Base-by-base conservation (phyloP, 1,140 invertebrate species). In the Copidosoma floridanum region DNA sequence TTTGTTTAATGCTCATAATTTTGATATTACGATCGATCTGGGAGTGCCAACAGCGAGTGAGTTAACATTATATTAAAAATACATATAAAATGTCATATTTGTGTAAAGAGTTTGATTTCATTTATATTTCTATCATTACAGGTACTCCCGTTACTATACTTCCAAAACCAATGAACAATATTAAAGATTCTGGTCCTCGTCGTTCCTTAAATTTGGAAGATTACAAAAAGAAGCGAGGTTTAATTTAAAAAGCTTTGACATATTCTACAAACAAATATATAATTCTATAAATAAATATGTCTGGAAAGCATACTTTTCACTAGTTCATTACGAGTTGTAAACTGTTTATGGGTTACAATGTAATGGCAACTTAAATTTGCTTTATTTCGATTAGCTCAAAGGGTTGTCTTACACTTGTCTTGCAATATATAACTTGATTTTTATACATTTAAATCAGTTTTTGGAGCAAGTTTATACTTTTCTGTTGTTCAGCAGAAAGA, bases 21-120 rank as follows among this genome's bases (percentile, higher is more conserved):
- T 98, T 81, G 95, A 98, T 71, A 97, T 98, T 66, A 92, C 89
- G 75, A 93, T 97, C 61, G 94, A 97, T 75, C 81, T 98, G 57
- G 92, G 94, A 79, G 87, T 94, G 63, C 89, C 91, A 54, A 80
- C 89, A 63, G 83, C 89, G 68, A 89, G 92, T 37, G 2, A 48
- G 18, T 48, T 48, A 44, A 21, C 21, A 43, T 43, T n/a, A n/a
- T n/a, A n/a, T n/a, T n/a, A n/a, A n/a, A n/a, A n/a, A 21, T 16
- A 20, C 26, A 1, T 3, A 54, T 12, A 7, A 55, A 44, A 47
- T 38, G 27, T 57, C 1, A 46, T 38, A 40, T 40, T 44, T 52
- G 4, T 12, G 12, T 48, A 50, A 14, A 20, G 20, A 20, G 23
- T 27, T 57, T 12, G 26, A 41, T 50, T 29, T 29, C 23, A 50